A percentile compares a stretch with the other conserved stretches of the same genome.
phyloP scores from a whole-genome alignment of 2,797 vertebrate species.

The Gallinago nigripennis region DNA sequence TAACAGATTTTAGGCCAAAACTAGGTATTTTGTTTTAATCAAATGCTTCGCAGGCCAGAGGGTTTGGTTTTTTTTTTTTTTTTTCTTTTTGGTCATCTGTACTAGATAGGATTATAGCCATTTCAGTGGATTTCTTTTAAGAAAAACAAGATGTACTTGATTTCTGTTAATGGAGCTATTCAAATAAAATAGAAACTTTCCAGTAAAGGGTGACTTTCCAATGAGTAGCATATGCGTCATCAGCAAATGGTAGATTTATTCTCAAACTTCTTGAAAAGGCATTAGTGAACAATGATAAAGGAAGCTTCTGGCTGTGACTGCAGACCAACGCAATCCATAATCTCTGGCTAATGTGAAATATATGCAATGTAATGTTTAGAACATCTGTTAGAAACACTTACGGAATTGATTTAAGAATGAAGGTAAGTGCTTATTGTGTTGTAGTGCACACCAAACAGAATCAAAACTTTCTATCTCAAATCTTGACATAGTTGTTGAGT shows the following conservation, averaged over 20 bases:
- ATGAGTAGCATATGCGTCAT: not conserved
- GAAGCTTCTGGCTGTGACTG: not conserved
- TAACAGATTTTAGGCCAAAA: not conserved
- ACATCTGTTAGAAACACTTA: not conserved
- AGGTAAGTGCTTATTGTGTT: not conserved
- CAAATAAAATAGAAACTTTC: not conserved
- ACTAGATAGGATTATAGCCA: not conserved
- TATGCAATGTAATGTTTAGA: not conserved
- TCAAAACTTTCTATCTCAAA: not conserved
- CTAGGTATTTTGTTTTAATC: not conserved
- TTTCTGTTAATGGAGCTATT: not conserved
- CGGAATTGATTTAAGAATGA: not conserved
- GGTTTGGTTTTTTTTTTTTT: not conserved
- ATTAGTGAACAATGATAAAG: not conserved
- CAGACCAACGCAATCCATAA: not conserved
- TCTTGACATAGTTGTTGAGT: constrained; percentile 44
- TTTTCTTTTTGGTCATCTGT: not conserved
- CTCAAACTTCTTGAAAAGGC: not conserved
- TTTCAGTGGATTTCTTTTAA: not conserved
- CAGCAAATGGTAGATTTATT: not conserved
- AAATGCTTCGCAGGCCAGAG: not conserved
- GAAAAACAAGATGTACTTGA: not conserved
- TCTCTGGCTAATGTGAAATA: not conserved
- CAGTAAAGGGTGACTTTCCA: not conserved
- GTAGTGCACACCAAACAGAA: not conserved